phyloP scores from a whole-genome alignment of 2,888 invertebrate species.

The Torymus auratus region DNA sequence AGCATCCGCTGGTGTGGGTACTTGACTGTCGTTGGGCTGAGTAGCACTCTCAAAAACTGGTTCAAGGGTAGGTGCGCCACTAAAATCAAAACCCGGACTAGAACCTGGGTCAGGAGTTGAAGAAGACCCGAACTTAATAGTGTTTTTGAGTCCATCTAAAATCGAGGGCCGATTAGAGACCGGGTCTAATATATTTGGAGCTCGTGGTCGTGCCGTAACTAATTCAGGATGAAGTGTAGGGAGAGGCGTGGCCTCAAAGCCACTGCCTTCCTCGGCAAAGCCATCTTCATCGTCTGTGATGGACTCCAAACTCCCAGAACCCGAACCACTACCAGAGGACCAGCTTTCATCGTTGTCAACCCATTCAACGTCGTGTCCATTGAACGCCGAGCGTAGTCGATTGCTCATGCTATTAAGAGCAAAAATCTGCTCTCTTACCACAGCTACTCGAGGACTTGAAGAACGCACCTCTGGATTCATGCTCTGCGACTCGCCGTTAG shows the following conservation, averaged over 20 bases:
- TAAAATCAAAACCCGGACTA: constrained; percentile 6
- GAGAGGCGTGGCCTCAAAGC: constrained; percentile 71
- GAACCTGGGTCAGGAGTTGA: not conserved
- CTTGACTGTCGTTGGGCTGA: not conserved
- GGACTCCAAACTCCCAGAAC: constrained; percentile 74
- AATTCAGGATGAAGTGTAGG: constrained; percentile 56
- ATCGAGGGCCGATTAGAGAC: constrained; percentile 10
- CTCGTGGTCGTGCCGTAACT: constrained; percentile 56
- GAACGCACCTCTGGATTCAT: constrained; percentile 85
- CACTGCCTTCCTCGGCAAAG: constrained; percentile 75
- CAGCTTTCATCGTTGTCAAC: constrained; percentile 78
- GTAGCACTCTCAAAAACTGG: not conserved
- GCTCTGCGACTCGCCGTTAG: constrained; percentile 84
- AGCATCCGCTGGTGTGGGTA: not conserved
- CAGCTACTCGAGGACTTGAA: constrained; percentile 73
- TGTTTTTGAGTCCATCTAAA: constrained; percentile 53
- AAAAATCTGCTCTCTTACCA: constrained; percentile 85
- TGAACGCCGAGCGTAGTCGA: constrained; percentile 91
- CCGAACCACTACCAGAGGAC: constrained; percentile 85
- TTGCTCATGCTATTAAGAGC: constrained; percentile 87
- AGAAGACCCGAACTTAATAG: constrained; percentile 49
- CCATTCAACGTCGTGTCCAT: constrained; percentile 95
- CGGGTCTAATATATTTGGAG: constrained; percentile 64
- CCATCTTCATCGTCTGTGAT: constrained; percentile 74
- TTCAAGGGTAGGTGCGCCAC: too few species aligned